Evolutionary conservation across 1,140 invertebrate genomes (phyloP), one percentile per base, ranked within the genome.

Genomic region (Eurosta solidaginis): DNA sequence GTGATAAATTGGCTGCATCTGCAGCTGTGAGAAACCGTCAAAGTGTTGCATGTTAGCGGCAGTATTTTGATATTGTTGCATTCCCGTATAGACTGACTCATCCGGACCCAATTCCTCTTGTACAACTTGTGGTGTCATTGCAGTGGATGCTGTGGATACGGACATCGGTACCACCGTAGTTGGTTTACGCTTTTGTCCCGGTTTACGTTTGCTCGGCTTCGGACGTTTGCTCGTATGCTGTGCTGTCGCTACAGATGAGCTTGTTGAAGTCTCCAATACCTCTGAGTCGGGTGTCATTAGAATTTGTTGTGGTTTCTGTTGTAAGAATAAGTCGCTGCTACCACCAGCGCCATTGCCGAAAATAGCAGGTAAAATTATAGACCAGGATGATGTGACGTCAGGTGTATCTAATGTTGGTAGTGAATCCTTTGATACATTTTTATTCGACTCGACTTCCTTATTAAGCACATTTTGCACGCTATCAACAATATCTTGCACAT

Each of bases 381-480:
- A 94, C 94, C 94, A 95, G n/a, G 93, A 90, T 82, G 93, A 88
- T 75, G 93, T 91, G 78, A 94, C 90, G 87, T 94, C 90, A 50
- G 93, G 92, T 4, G 92, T 92, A 82, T 92, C 92, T 17, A 92
- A 85, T 1, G 92, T 89, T 14, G 91, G 89, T 40, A 90, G 84
- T 27, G 83, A 77, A 77, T 88, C 84, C 20, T 88, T 88, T 0
- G 89, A 86, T 17, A 90, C 90, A 84, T 92, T 93, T 74, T 90
- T 92, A 83, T 90, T 92, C 74, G 91, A 90, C 82, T 92, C 91
- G 85, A 95, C 91, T 88, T 95, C 93, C 50, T 92, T 91, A 88
- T 94, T 94, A 0, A 96, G 85, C 14, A 96, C 94, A 86, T 92
- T 94, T 84, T 96, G 94, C 2, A 96, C 94, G 82, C 93, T 95